Evolutionary conservation across 2,888 invertebrate species (phyloP), one percentile per base, ranked within the genome.

Genomic region (Agriopis aurantiaria): DNA sequence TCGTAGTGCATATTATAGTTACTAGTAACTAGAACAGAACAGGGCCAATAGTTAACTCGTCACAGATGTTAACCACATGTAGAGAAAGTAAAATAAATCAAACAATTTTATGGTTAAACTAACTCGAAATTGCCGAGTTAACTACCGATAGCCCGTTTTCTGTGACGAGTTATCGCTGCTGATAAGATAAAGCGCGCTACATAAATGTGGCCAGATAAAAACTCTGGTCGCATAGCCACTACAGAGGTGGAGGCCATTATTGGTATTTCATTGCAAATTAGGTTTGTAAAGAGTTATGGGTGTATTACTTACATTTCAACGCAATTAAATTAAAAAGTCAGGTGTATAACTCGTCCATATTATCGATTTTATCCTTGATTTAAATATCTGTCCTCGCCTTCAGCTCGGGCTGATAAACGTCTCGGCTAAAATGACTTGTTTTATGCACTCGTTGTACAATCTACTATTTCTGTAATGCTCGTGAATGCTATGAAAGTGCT

Each of bases 101-200:
- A 65, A 57, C 68, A 71, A 68, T 71, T 68, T 61, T 61, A 68
- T 68, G 51, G 71, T 71, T 64, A 61, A 68, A 71, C 71, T 71
- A 65, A 68, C 61, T 71, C 56, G 14, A 60, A 70, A 70, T 66
- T 66, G 59, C 63, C 53, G 65, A 61, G 71, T 65, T 71, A 71
- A 71, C 65, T 52, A 52, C 59, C 70, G 63, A 66, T 65, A 70
- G 43, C 45, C 61, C 45, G 53, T 14, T 59, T 62, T 69, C 69
- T 62, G 69, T 65, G 66, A 66, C 62, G 48, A 59, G 59, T 67
- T 71, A 71, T 71, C 70, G 70, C 8, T 41, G 3, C 33, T 52
- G 66, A 71, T 71, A 70, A 69, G 69, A 65, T 68, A 68, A 69
- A 57, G 59, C 23, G 58, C 56, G 66, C 55, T 55, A 51, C 55